These are phyloP conservation scores for Drosophila burlai DNA, from an alignment of 1,140 invertebrate species.

Conservation along the genomic window DNA sequence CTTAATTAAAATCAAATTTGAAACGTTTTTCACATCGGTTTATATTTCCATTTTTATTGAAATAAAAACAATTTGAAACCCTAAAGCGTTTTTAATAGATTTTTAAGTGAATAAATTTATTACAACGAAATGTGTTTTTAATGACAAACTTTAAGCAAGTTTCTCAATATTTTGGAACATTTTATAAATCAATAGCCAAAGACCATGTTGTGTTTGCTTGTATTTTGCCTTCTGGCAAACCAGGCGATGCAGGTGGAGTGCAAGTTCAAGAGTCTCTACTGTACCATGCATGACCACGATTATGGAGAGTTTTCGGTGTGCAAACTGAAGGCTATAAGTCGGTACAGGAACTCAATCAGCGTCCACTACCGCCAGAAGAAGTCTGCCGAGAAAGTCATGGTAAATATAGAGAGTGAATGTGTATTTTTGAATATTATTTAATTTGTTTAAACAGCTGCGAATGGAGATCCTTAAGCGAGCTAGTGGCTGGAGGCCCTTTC, in stretches of 20 bases:
- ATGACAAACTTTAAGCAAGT: background rate
- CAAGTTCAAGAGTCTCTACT: background rate
- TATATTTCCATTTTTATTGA: background rate
- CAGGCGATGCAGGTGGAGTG: background rate
- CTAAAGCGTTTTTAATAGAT: background rate
- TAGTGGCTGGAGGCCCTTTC: background rate
- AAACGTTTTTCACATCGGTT: background rate
- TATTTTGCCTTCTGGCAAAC: background rate
- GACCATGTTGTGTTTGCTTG: background rate
- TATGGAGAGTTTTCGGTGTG: background rate
- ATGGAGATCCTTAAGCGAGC: background rate
- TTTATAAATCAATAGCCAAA: background rate
- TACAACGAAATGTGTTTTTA: background rate
- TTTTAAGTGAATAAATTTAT: background rate
- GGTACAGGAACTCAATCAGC: slow-evolving; percentile 1
- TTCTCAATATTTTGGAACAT: background rate
- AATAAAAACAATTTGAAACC: background rate
- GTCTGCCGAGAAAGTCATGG: background rate
- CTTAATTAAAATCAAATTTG: background rate
- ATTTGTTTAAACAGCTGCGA: background rate
- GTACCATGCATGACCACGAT: background rate
- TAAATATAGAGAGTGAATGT: background rate
- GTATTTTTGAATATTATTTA: background rate
- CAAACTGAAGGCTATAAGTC: background rate
- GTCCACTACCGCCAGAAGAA: background rate